Evolutionary conservation across 2,888 invertebrate genomes (phyloP).

Genomic region (Sericinus montela): DNA sequence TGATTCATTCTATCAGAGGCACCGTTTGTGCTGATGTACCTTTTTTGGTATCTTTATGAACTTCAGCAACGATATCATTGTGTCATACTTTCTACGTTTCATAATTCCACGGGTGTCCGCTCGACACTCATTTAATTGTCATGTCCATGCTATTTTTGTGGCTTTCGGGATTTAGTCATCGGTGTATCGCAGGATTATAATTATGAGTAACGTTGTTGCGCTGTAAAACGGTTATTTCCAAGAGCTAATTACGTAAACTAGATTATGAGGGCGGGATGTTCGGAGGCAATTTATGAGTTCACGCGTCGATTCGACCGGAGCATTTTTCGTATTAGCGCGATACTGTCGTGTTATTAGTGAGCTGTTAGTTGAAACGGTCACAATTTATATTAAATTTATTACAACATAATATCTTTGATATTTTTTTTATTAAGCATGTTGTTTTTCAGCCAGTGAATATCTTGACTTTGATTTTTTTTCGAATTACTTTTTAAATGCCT

Average conservation of each 20-base stretch:
- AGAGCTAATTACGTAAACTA: constrained; percentile 41
- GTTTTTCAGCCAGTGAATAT: no score
- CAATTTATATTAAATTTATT: background rate
- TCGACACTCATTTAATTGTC: constrained; percentile 28
- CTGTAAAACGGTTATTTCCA: constrained; percentile 28
- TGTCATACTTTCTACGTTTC: constrained; percentile 74
- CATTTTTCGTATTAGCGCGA: constrained; percentile 24
- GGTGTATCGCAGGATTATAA: constrained; percentile 14
- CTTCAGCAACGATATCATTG: constrained; percentile 60
- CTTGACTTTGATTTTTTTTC: no score
- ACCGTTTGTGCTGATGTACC: constrained; percentile 45
- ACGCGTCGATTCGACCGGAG: constrained; percentile 36
- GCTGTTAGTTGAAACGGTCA: constrained; percentile 4
- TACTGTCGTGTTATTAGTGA: constrained; percentile 16
- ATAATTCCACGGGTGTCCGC: constrained; percentile 38
- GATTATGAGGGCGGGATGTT: constrained; percentile 43
- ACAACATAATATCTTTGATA: no score
- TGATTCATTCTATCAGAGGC: constrained; percentile 27
- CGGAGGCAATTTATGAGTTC: constrained; percentile 41
- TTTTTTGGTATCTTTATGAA: constrained; percentile 73
- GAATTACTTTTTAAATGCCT: no score
- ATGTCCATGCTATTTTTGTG: constrained; percentile 29
- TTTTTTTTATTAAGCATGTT: no score
- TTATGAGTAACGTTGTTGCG: constrained; percentile 18
- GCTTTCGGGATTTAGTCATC: constrained; percentile 23